These are phyloP conservation scores for Hyposoter dolosus DNA, from an alignment of 2,888 invertebrate genomes.

Conservation along the genomic window DNA sequence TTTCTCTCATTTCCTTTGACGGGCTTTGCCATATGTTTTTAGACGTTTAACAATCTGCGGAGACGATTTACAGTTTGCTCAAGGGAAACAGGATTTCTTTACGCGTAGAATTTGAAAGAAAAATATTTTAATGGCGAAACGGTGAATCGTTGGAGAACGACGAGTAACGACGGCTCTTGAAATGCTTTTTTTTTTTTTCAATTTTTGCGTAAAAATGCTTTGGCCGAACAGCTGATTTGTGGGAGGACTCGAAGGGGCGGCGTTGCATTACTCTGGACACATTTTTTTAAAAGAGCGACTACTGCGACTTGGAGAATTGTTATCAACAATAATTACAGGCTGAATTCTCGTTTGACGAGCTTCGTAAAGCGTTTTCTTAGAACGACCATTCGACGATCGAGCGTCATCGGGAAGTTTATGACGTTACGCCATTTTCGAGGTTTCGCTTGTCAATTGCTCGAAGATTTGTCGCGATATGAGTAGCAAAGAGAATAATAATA, in stretches of 20 bases:
- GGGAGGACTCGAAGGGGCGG: not conserved
- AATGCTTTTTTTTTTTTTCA: not conserved
- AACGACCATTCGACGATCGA: not conserved
- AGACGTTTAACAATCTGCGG: not conserved
- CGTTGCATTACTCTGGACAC: not conserved
- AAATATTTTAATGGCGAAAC: not conserved
- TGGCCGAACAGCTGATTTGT: not conserved
- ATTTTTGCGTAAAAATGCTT: not conserved
- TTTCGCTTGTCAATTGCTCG: constrained; percentile 67
- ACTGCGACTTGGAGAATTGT: not conserved
- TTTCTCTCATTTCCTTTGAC: not conserved
- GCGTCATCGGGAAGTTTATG: constrained; percentile 35
- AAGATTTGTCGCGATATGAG: not conserved
- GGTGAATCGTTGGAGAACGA: not conserved
- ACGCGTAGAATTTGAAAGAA: not conserved
- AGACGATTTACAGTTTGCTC: not conserved
- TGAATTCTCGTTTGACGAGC: not conserved
- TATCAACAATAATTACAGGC: not conserved
- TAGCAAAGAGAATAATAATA: constrained; percentile 59
- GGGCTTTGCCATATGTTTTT: constrained; percentile 7
- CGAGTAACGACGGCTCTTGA: not conserved
- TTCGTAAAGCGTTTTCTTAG: not conserved
- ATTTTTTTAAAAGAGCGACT: not conserved
- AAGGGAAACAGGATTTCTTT: not conserved
- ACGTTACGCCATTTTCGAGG: constrained; percentile 63